Evolutionary conservation across 2,888 invertebrate genomes (phyloP), one percentile per base, ranked within the genome.

Genomic region (Bugula neritina): DNA sequence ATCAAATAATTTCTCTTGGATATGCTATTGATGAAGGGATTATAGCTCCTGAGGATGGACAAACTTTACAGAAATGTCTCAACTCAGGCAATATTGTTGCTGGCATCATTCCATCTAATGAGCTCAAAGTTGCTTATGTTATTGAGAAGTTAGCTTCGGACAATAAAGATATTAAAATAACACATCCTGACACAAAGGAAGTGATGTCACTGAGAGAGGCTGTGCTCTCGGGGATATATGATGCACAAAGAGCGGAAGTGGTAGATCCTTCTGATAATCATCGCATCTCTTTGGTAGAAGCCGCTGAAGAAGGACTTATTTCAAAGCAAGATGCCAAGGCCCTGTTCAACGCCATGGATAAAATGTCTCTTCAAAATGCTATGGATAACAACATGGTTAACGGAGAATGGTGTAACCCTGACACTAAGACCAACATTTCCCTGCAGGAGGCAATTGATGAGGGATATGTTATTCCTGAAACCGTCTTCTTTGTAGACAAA

Each of bases 211-310:
- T 70, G 31, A 54, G 54, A 23, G 70, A 70, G 13, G 70, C 70
- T 54, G 70, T 70, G 25, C 70, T 25, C 5, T 3, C 35, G 25
- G 70, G 70, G 2, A 35, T 70, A 25, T 70, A 54, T 25, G 31
- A 54, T 29, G 25, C 25, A n/a, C 52, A 70, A 23, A 25, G 29
- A 43, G 70, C 70, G 76, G 90, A 91, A 77, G 87, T 91, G 25
- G 71, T 82, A 63, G 77, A 77, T 69, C 77, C 79, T 0, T 81
- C 81, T 54, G 78, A 82, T 54, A 76, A 77, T 71, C 79, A 78
- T 21, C 79, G 80, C 72, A 78, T 78, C 71, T 76, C 77, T 5
- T 73, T 79, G 71, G 71, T 82, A n/a, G 81, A 81, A 1, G 58
- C 73, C 5, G 71, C 76, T 0, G 73, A 43, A 5, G 23, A 29